phyloP scores from a whole-genome alignment of 64 coral and sea anemone species.

The Platygyra sinensis region DNA sequence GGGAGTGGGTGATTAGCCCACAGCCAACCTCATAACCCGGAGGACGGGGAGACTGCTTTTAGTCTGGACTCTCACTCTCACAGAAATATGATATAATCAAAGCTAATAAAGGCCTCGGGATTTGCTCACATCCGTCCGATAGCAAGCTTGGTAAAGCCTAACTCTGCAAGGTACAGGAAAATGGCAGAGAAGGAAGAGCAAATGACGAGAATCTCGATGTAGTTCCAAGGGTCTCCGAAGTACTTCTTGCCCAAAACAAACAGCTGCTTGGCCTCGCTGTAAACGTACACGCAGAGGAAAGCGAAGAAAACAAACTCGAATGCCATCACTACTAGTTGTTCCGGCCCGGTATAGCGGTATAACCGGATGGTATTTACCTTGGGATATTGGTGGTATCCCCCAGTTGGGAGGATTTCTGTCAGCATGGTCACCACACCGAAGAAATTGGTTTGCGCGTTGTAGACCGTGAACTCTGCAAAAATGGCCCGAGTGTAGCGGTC shows the following conservation, averaged over 20 bases:
- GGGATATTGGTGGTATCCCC: constrained; percentile 71
- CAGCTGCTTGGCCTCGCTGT: constrained; percentile 66
- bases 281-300: constrained; percentile 53
- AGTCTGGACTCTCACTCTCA: too few relatives aligned
- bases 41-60: too few relatives aligned
- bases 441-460: constrained; percentile 82
- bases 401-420: constrained; percentile 69
- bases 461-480: constrained; percentile 83
- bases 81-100: constrained; percentile 73
- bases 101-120: constrained; percentile 55
- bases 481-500: constrained; percentile 71
- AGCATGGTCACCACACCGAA: constrained; percentile 77
- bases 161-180: constrained; percentile 62
- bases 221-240: constrained; percentile 81
- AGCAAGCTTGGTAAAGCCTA: constrained; percentile 61
- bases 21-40: too few relatives aligned
- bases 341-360: constrained; percentile 69
- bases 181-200: constrained; percentile 65
- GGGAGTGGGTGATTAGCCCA: too few relatives aligned
- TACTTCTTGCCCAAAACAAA: constrained; percentile 57
- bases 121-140: constrained; percentile 49
- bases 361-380: constrained; percentile 53
- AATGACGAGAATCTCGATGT: constrained; percentile 63
- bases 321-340: constrained; percentile 59
- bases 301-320: constrained; percentile 74